Evolutionary conservation across 2,113 vertebrate species (phyloP).

Genomic region (Ptyas mucosa): DNA sequence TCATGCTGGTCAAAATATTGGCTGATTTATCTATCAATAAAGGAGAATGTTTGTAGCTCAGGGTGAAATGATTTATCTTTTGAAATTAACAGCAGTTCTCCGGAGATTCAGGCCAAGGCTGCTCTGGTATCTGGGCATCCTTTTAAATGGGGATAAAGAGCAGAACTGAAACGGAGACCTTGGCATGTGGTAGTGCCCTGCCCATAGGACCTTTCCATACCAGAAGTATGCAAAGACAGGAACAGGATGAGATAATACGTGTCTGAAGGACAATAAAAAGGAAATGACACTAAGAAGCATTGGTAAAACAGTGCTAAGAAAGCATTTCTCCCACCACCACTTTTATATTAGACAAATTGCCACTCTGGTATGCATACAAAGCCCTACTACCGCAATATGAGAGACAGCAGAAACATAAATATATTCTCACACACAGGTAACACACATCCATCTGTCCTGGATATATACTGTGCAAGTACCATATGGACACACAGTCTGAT

Average conservation of each 20-base stretch:
- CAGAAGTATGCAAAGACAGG: not conserved
- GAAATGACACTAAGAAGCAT: not conserved
- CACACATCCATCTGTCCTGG: not conserved
- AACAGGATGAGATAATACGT: not conserved
- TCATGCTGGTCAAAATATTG: no score
- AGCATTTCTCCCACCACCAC: not conserved
- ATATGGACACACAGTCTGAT: not conserved
- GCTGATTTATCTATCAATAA: not conserved
- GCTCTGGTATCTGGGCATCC: not conserved
- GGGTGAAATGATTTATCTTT: not conserved
- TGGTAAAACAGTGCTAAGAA: not conserved
- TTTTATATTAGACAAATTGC: not conserved
- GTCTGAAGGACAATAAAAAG: not conserved
- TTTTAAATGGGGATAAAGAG: not conserved
- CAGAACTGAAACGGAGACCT: not conserved
- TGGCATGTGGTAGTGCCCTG: not conserved
- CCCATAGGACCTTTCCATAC: not conserved
- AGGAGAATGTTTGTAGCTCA: not conserved
- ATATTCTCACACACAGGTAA: not conserved
- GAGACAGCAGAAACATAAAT: not conserved
- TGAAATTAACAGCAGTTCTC: not conserved
- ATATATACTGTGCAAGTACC: not conserved
- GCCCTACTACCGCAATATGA: not conserved
- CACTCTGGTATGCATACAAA: not conserved
- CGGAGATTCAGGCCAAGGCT: not conserved